A percentile compares a stretch with the other conserved stretches of the same genome.
Conservation (phyloP, 1,140 invertebrate species). For the Drosophila funebris region DNA sequence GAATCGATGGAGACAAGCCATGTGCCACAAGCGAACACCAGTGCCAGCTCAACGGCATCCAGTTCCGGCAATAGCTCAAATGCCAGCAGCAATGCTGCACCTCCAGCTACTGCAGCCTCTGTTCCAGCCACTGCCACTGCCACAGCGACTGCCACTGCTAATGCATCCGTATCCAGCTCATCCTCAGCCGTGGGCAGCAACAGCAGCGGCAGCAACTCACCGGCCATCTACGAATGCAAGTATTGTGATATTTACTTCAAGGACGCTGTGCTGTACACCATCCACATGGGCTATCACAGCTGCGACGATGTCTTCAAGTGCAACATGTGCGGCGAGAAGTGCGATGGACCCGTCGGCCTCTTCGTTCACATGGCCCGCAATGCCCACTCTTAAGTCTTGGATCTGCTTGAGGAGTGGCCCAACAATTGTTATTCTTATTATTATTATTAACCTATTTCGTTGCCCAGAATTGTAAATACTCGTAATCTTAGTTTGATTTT, state of each 20-base stretch:
- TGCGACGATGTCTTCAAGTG: conserved; percentile 96
- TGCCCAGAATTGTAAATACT: conserved; percentile 80
- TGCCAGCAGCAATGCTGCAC: conserved; percentile 84
- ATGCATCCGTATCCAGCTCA: conserved; percentile 30
- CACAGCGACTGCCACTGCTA: conserved; percentile 10
- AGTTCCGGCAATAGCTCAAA: conserved; percentile 80
- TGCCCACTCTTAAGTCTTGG: conserved; percentile 89
- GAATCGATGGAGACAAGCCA: conserved; percentile 70
- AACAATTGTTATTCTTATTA: conserved; percentile 65
- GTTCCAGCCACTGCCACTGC: conserved; percentile 47
- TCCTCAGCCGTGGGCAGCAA: conserved; percentile 5
- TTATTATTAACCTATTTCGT: conserved; percentile 68
- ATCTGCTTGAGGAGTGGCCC: too few species aligned
- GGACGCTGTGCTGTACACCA: conserved; percentile 95
- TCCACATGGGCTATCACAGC: conserved; percentile 98
- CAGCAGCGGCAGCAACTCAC: conserved; percentile 21
- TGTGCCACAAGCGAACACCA: conserved; percentile 66
- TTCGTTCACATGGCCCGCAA: conserved; percentile 95
- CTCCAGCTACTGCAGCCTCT: conserved; percentile 76
- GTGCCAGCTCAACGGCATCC: conserved; percentile 73
- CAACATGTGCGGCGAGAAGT: conserved; percentile 95
- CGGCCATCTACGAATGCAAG: conserved; percentile 88
- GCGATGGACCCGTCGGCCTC: conserved; percentile 93
- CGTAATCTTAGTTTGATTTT: conserved; percentile 63
- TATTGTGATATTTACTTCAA: conserved; percentile 96